Evolutionary conservation across 2,888 invertebrate genomes (phyloP).

Genomic region (Schizaphis graminum): DNA sequence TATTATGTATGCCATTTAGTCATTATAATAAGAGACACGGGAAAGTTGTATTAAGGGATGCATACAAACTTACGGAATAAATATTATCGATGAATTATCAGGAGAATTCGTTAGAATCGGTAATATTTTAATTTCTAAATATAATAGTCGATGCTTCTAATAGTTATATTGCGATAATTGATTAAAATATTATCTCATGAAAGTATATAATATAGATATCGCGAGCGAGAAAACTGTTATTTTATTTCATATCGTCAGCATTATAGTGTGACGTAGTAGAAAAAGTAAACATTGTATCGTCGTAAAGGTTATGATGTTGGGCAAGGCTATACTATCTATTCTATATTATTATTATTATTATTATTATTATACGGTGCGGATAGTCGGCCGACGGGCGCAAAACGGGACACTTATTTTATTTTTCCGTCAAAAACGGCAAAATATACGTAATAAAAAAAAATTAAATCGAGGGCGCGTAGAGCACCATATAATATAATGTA

Average conservation of each 20-base stretch:
- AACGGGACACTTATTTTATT: conserved; percentile 29
- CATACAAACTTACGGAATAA: not conserved
- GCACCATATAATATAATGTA: conserved; percentile 23
- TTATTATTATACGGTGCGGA: not conserved
- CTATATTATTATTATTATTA: conserved; percentile 18
- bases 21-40: not conserved
- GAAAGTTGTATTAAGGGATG: not conserved
- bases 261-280: not conserved
- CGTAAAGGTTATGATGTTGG: not conserved
- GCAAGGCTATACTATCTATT: not conserved
- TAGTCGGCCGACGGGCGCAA: not conserved
- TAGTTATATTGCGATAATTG: not conserved
- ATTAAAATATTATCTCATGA: not conserved
- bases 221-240: not conserved
- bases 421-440: conserved; percentile 25
- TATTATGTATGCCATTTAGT: not conserved
- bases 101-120: not conserved
- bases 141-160: not conserved
- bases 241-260: not conserved
- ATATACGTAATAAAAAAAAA: conserved; percentile 31
- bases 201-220: not conserved
- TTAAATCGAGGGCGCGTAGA: conserved; percentile 45
- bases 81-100: not conserved
- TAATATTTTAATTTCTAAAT: not conserved
- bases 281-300: not conserved